Evolutionary conservation across 2,113 vertebrate genomes (phyloP).

Genomic region (Periophthalmus modestus): DNA sequence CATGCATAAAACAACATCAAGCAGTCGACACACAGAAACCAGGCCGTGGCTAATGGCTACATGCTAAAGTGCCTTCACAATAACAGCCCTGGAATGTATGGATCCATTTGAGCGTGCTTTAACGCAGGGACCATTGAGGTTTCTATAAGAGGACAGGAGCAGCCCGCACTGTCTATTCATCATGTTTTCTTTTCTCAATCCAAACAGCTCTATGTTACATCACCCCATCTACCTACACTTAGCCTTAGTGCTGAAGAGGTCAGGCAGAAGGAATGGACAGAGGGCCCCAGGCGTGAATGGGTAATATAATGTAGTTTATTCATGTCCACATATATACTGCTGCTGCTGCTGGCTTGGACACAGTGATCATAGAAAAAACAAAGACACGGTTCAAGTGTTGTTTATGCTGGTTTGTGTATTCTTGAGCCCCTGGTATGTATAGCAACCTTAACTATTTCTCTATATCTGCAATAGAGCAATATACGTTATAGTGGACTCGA

Average conservation of each 20-base stretch:
- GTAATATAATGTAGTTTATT: slow-evolving; percentile 57
- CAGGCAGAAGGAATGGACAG: slow-evolving; percentile 33
- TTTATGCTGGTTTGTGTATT: slow-evolving; percentile 42
- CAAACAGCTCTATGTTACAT: slow-evolving; percentile 39
- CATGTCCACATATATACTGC: slow-evolving; percentile 41
- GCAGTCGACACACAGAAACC: slow-evolving; percentile 22
- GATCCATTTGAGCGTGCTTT: slow-evolving; percentile 38
- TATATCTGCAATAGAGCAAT: neutral
- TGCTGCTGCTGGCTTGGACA: slow-evolving; percentile 34
- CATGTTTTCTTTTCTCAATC: slow-evolving; percentile 20
- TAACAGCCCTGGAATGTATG: slow-evolving; percentile 32
- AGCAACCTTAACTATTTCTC: neutral
- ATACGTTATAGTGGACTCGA: too few species aligned
- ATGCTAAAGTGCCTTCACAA: slow-evolving; percentile 44
- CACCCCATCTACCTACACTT: slow-evolving; percentile 42
- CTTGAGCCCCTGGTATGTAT: slow-evolving; percentile 21
- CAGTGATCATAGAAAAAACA: slow-evolving; percentile 61
- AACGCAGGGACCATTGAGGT: slow-evolving; percentile 18
- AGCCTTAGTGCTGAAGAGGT: slow-evolving; percentile 22
- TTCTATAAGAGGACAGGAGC: slow-evolving; percentile 32
- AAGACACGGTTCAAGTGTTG: slow-evolving; percentile 45
- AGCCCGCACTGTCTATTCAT: slow-evolving; percentile 15
- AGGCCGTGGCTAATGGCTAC: slow-evolving; percentile 53
- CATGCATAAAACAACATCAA: neutral
- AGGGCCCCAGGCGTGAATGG: slow-evolving; percentile 53